phyloP scores from a whole-genome alignment of 2,113 vertebrate species.

The Thymallus thymallus region DNA sequence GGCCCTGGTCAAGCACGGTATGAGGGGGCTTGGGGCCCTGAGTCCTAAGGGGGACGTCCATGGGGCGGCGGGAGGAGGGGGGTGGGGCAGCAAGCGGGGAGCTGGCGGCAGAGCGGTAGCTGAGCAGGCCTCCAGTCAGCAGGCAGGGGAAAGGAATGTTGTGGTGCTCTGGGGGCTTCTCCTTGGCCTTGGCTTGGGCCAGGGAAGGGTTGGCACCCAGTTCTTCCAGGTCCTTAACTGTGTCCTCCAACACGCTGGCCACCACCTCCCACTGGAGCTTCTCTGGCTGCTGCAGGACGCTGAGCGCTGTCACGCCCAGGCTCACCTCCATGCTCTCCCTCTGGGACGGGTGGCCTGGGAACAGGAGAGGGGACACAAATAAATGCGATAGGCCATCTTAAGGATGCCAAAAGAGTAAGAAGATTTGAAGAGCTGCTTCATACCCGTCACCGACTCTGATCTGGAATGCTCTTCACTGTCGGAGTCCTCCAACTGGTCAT shows the following conservation, averaged over 20 bases:
- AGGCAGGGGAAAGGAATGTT: conserved; percentile 99
- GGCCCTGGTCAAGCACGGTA: conserved; percentile 81
- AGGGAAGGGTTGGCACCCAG: conserved; percentile 90
- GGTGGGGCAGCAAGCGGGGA: conserved; percentile 84
- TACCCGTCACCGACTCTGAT: conserved; percentile 95
- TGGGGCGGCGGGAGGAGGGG: conserved; percentile 68
- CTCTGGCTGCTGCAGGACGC: conserved; percentile 96
- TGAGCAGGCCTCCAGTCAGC: conserved; percentile 91
- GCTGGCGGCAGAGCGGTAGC: conserved; percentile 89
- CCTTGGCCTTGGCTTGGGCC: conserved; percentile 89
- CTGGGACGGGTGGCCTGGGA: conserved; percentile 87
- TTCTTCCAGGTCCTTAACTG: conserved; percentile 97
- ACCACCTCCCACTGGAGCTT: conserved; percentile 98
- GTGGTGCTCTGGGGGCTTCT: conserved; percentile 88
- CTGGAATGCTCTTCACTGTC: conserved; percentile 98
- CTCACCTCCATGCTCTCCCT: conserved; percentile 94
- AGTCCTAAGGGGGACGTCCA: conserved; percentile 90
- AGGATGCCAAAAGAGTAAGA: background rate
- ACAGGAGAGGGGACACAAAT: background rate
- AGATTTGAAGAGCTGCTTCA: background rate
- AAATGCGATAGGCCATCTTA: background rate
- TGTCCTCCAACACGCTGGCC: conserved; percentile 96
- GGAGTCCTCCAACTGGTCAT: conserved; percentile 97
- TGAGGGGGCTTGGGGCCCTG: conserved; percentile 83
- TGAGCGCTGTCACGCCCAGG: conserved; percentile 92